Conservation (phyloP, 1,140 invertebrate species). For the Adoxophyes honmai region DNA sequence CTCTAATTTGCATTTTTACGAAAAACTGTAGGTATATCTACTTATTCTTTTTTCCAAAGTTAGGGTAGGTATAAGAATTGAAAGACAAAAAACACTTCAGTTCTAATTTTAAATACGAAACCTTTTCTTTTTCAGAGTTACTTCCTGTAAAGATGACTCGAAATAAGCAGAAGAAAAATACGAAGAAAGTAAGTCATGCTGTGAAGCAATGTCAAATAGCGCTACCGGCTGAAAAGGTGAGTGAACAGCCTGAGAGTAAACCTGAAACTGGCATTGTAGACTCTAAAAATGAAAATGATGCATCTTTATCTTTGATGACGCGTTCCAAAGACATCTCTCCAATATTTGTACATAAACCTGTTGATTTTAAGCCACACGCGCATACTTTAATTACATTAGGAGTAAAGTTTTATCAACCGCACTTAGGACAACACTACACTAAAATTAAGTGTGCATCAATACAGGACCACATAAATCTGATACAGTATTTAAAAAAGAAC, state of each 20-base stretch:
- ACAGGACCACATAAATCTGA: conserved; percentile 35
- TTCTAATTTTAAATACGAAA: no score
- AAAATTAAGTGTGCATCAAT: conserved; percentile 38
- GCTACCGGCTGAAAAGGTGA: background rate
- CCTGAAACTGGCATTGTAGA: conserved; percentile 25
- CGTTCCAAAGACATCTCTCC: conserved; percentile 31
- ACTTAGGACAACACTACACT: conserved; percentile 23
- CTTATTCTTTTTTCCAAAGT: no score
- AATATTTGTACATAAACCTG: conserved; percentile 46
- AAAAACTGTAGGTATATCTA: no score
- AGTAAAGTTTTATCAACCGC: conserved; percentile 37
- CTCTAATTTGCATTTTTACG: no score
- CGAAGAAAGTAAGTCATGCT: conserved; percentile 9
- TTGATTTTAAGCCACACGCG: conserved; percentile 35
- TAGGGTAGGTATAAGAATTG: no score
- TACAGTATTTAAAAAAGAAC: conserved; percentile 41
- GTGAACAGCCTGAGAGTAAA: background rate
- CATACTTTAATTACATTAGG: conserved; percentile 28
- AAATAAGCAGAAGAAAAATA: conserved; percentile 13
- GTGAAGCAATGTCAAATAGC: conserved; percentile 16
- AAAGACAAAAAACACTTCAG: no score
- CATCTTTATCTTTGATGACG: no score
- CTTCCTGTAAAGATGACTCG: conserved; percentile 25
- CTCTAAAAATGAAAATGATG: no score
- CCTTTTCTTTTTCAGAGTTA: conserved; percentile 32